Percentiles rank a stretch among this genome's conserved stretches.
These are phyloP conservation scores for Grapholita molesta DNA, from an alignment of 1,140 invertebrate genomes.

Conservation along the genomic window DNA sequence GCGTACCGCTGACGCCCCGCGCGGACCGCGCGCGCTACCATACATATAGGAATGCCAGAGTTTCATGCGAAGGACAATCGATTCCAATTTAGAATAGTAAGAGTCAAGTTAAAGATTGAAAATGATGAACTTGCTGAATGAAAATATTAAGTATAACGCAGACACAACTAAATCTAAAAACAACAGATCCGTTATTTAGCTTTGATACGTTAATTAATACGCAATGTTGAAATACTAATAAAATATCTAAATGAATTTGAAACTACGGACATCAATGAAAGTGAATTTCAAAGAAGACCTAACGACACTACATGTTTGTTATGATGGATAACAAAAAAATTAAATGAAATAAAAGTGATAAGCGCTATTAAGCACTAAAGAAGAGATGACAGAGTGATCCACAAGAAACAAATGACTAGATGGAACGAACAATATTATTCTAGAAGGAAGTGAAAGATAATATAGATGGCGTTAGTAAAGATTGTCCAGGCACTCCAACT, in stretches of 20 bases:
- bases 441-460: no score
- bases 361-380: no score
- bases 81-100: neutral
- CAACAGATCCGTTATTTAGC: no score
- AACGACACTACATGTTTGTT: neutral
- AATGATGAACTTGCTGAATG: neutral
- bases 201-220: no score
- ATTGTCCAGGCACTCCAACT: constrained; percentile 20
- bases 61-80: neutral
- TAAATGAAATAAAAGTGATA: neutral
- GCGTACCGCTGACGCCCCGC: constrained; percentile 49
- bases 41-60: constrained; percentile 41
- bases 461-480: neutral
- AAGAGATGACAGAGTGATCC: no score
- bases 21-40: constrained; percentile 42
- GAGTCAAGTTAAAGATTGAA: neutral
- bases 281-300: no score
- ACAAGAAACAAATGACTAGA: no score
- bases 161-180: neutral
- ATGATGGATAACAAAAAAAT: neutral
- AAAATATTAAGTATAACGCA: neutral
- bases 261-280: no score
- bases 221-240: no score
- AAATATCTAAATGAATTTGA: no score
- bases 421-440: no score